These are phyloP conservation scores for Schizopygopsis malacanthus DNA, from an alignment of 2,797 vertebrate genomes.

Conservation along the genomic window DNA sequence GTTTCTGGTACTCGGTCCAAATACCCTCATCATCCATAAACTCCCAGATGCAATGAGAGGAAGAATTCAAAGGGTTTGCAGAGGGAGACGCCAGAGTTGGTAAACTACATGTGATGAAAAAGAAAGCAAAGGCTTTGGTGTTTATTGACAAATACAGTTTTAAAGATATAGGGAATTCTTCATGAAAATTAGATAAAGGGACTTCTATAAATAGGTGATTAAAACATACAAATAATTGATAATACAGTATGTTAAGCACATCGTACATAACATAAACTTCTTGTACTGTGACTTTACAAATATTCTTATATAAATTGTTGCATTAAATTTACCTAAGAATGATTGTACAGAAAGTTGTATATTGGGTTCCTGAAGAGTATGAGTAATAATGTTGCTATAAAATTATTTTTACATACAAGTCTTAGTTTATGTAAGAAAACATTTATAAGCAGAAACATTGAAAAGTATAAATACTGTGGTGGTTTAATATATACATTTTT, in stretches of 20 bases:
- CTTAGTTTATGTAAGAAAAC: too few relatives aligned
- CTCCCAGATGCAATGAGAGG: conserved; percentile 66
- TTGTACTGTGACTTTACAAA: too few relatives aligned
- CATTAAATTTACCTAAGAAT: too few relatives aligned
- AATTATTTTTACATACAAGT: too few relatives aligned
- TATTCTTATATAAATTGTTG: too few relatives aligned
- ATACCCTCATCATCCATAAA: conserved; percentile 69
- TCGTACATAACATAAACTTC: too few relatives aligned
- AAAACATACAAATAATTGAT: not conserved
- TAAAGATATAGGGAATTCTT: not conserved
- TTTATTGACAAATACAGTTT: not conserved
- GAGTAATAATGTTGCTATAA: too few relatives aligned
- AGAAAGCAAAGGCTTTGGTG: not conserved
- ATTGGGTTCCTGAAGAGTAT: too few relatives aligned
- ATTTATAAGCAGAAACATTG: too few relatives aligned
- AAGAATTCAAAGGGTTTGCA: not conserved
- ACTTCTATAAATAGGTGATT: not conserved
- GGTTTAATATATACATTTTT: not conserved
- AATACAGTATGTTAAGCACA: not conserved
- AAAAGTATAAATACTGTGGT: too few relatives aligned
- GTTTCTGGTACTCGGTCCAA: conserved; percentile 72
- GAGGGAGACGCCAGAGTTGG: not conserved
- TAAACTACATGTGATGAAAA: conserved; percentile 47
- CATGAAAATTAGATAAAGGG: not conserved
- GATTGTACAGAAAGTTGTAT: too few relatives aligned